Base-by-base conservation (phyloP, 2,888 invertebrate species). In the Drosophila mercatorum region DNA sequence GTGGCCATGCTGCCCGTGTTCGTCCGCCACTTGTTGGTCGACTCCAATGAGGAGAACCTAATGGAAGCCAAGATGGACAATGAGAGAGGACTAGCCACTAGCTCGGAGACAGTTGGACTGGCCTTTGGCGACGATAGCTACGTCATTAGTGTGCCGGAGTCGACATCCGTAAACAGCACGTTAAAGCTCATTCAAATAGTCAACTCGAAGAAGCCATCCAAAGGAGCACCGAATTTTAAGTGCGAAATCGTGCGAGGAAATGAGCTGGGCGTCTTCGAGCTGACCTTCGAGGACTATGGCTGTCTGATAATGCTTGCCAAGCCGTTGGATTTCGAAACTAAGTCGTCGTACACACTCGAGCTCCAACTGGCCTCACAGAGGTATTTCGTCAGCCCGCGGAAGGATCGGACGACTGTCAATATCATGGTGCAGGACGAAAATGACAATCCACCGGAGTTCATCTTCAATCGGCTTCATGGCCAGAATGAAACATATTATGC, bases 61-160 rank as follows among this genome's bases (percentile, higher is more conserved):
- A 80, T 84, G 72, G 90, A 91, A 2, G 51, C 64, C 1, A 68
- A 59, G n/a, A 12, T 66, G 28, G 79, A 72, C 3, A 78, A 62
- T 8, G 91, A 92, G 49, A 90, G 82, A 31, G 91, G 90, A 12
- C 83, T 90, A 3, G 91, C 89, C 1, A 88, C 91, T 72, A 92
- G 88, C 65, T 86, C 93, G 0, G 93, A 93, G 55, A 91, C 91
- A 22, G 75, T 93, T 2, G 97, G 97, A 1, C 94, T 98, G 36
- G 96, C 98, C 1, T 98, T 98, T 91, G 96, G 97, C 7, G 98
- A 98, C 89, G 96, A 96, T 55, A 94, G 96, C 0, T 98, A 97
- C 91, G 96, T 96, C 56, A 95, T 97, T 1, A 96, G 97, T 69
- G 94, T 98, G 0, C 95, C 95, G 0, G 98, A 98, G 92, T 92